Conservation (phyloP, 2,113 vertebrate genomes). For the Phylloscopus trochilus region DNA sequence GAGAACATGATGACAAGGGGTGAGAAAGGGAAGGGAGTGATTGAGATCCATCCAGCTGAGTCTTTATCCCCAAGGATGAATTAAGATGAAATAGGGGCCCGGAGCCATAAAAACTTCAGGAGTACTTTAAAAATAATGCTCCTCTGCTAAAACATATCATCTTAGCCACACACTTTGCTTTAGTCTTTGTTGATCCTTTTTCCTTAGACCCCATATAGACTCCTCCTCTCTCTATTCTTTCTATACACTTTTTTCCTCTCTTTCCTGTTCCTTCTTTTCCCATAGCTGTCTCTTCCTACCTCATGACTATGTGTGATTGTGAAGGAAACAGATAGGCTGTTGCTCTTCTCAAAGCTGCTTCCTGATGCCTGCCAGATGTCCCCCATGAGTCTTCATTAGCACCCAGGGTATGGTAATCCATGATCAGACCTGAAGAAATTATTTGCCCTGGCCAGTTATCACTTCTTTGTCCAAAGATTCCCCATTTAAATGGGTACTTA, state of each 20-base stretch:
- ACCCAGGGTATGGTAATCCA: not conserved
- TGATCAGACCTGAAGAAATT: not conserved
- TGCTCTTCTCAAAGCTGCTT: not conserved
- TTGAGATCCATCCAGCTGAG: conserved; percentile 59
- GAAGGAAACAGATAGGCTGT: not conserved
- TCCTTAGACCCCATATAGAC: not conserved
- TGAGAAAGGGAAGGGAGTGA: conserved; percentile 59
- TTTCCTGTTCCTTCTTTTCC: not conserved
- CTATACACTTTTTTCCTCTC: not conserved
- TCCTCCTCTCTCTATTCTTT: not conserved
- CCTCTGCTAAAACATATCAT: not conserved
- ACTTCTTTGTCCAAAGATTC: not conserved
- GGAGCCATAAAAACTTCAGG: conserved; percentile 42
- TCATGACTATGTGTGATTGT: not conserved
- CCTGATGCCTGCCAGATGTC: not conserved
- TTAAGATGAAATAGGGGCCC: conserved; percentile 51
- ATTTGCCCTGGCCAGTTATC: not conserved
- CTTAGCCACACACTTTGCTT: not conserved
- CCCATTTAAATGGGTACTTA: not conserved
- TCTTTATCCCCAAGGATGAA: conserved; percentile 60
- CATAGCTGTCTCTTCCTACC: not conserved
- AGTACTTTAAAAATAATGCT: conserved; percentile 53
- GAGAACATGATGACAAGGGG: conserved; percentile 65
- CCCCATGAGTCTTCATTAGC: not conserved
- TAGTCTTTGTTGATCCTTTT: conserved; percentile 21